Evolutionary conservation across 2,113 vertebrate species (phyloP), one percentile per base, ranked within the genome.

Genomic region (Trichechus manatus): DNA sequence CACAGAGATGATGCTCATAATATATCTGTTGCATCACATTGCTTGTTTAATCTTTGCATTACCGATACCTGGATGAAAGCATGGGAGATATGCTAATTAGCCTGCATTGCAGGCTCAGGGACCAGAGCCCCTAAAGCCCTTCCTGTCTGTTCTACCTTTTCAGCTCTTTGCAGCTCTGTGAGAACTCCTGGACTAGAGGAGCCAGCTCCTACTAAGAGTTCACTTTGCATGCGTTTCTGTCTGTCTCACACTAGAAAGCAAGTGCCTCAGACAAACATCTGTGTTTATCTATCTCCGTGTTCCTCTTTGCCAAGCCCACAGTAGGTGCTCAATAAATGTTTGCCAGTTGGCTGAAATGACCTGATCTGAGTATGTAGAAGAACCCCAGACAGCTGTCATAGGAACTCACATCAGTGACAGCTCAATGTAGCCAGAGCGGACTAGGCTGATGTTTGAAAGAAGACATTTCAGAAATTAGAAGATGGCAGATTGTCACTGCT

Each of bases 391-490:
- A 20, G 29, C 33, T 87, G 63, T 66, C 36, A 1, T 9, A 2
- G 11, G 9, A 36, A 25, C 36, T 59, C 53, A n/a, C 3, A 3
- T 85, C 72, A 39, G 50, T 79, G 53, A 74, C 3, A 42, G 9
- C 44, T 4, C 17, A 31, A 50, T 11, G 0, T 5, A 42, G 31
- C 70, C 79, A 87, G 61, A 63, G 44, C 1, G 8, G 39, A 50
- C 1, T 0, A 87, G 53, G 36, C 64, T 85, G 91, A 63, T 23
- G 56, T 84, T 47, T 39, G 13, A 91, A 66, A 89, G 53, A 93
- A 61, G 66, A 64, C 8, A 42, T 61, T 78, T 83, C 33, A 89
- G 70, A 94, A 93, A 64, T 74, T 29, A 79, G 85, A 87, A 95
- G 70, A 31, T 64, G 70, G 6, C 22, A 78, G 68, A 9, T 8